Evolutionary conservation across 2,888 invertebrate genomes (phyloP), one percentile per base, ranked within the genome.

Genomic region (Dastarcus helophoroides): DNA sequence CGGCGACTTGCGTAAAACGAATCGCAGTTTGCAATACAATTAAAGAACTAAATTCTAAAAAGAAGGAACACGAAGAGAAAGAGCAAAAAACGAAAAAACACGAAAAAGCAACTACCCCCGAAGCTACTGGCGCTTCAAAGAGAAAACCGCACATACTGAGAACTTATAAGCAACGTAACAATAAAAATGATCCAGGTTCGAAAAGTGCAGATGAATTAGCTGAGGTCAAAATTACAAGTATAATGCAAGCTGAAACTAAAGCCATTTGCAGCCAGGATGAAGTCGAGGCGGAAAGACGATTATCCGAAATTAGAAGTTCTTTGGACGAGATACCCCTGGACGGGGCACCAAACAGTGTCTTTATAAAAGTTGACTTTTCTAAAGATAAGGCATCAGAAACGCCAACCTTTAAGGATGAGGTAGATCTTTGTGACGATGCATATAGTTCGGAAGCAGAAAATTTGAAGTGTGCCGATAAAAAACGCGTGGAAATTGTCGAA

Each of bases 1-100:
- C 76, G 21, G 71, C 76, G 51, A 74, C 73, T 32, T 83, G 81
- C 54, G 67, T 62, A 38, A 70, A 71, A 38, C 62, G 73, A 24
- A 58, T 60, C 25, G 58, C 64, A 4, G 58, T 62, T 2, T 65
- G 65, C 37, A 65, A 64, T 46, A 46, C 47, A 10, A 51, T 51
- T 16, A 50, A 54, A 35, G 47, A 48, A 37, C 53, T 50, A 38
- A 43, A 43, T 30, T 37, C 37, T 15, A 47, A 41, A 37, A 42
- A 43, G 22, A 47, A 41, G 26, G 41, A 42, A 27, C 40, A 42
- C 28, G 43, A 28, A 31, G 29, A 22, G 11, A 13, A 32, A 17
- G 23, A 24, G 28, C 26, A 37, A 10, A 26, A 29, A 30, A 17
- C 3, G 12, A 17, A 33, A 27, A n/a, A 32, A 34, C 11, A 5